A percentile compares a stretch with the other conserved stretches of the same genome.
Evolutionary conservation across 2,888 invertebrate species (phyloP).

Genomic region (Diarsia brunnea): DNA sequence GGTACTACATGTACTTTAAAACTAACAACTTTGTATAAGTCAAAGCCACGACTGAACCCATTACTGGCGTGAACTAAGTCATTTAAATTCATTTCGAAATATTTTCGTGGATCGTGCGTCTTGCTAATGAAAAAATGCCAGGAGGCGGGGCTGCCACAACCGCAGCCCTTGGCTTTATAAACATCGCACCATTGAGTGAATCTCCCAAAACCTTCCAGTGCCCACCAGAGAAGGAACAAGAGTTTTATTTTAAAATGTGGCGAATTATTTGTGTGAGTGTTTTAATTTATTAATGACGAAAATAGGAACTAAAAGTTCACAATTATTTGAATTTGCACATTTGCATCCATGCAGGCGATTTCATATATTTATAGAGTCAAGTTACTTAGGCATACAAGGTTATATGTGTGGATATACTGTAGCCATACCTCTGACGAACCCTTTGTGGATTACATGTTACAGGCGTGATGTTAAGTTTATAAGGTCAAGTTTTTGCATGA

Average conservation of each 20-base stretch:
- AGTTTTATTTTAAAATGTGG: conserved; percentile 76
- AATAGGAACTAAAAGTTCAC: background rate
- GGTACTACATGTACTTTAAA: background rate
- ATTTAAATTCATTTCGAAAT: conserved; percentile 76
- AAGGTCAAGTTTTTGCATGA: background rate
- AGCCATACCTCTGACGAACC: background rate
- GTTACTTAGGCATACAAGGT: background rate
- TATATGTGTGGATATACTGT: no score
- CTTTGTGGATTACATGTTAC: background rate
- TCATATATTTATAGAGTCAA: background rate
- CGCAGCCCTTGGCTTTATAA: conserved; percentile 82
- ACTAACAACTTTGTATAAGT: conserved; percentile 24
- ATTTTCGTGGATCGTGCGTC: conserved; percentile 81
- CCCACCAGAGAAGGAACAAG: conserved; percentile 67
- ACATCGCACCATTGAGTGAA: conserved; percentile 69
- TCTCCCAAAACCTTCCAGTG: conserved; percentile 72
- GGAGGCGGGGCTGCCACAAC: conserved; percentile 75
- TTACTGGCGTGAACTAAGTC: conserved; percentile 56
- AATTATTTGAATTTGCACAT: background rate
- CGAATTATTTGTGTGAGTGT: conserved; percentile 81
- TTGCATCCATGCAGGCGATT: background rate
- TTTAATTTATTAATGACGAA: conserved; percentile 1
- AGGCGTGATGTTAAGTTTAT: background rate
- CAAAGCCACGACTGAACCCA: conserved; percentile 38
- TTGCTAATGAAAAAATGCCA: conserved; percentile 81